Base-by-base conservation (phyloP, 1,140 invertebrate species). In the Holotrichia oblita region DNA sequence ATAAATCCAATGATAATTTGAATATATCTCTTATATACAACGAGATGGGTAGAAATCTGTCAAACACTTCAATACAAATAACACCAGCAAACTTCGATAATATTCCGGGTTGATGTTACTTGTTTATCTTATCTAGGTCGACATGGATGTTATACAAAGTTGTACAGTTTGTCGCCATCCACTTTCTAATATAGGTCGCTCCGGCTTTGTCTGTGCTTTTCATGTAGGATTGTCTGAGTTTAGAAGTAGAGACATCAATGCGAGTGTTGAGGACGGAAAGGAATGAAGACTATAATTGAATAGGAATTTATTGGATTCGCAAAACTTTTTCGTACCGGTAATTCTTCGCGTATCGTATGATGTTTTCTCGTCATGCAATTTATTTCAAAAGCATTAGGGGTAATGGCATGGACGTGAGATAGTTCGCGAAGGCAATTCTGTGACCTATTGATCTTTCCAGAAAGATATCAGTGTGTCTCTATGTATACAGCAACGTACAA, bases 101-200 rank as follows among this genome's bases (percentile, higher is more conserved):
- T 17, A 55, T 55, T 55, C 48, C 48, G 48, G 48, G 48, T 55
- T 34, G 27, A 34, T 34, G 27, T 34, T 17, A 17, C 48, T n/a
- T 55, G 48, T 55, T 55, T 55, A 55, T 55, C 48, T 55, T 55
- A 55, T 55, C 48, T 55, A 55, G 12, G n/a, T 55, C 48, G 48
- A 17, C 17, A 55, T 55, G 17, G 48, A n/a, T 17, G 48, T 17
- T 55, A 55, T 14, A 17, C 48, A 55, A 55, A 55, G 14, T 55
- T 55, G 42, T 17, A n/a, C 14, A 14, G 27, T 34, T 34, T 34
- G 27, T 34, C 27, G 48, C 6, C 48, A 55, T 55, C 48, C 14
- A 55, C 17, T 55, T 55, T 55, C 14, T 14, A 14, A 55, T 55
- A 55, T 55, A 14, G 14, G 14, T 0, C 0, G 14, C 48, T 14